Evolutionary conservation across 2,113 vertebrate species (phyloP).

Genomic region (Odocoileus hemionus): DNA sequence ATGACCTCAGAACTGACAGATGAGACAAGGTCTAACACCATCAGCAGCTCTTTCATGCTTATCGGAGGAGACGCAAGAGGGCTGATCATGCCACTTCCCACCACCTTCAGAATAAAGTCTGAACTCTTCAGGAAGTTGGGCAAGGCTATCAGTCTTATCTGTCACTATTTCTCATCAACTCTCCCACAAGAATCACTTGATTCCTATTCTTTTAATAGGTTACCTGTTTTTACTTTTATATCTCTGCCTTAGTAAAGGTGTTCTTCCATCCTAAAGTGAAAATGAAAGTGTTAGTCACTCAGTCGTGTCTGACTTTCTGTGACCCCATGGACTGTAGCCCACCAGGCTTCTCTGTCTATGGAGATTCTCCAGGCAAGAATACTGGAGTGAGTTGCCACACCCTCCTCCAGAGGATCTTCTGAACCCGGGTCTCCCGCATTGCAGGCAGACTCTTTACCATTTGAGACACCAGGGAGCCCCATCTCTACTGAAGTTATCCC

Average conservation of each 20-base stretch:
- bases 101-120: background rate
- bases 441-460: background rate
- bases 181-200: background rate
- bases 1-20: background rate
- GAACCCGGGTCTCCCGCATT: no score
- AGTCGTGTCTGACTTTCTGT: background rate
- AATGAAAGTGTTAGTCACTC: background rate
- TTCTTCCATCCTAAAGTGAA: background rate
- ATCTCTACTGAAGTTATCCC: background rate
- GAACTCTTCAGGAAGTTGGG: background rate
- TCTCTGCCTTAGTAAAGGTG: background rate
- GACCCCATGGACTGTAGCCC: background rate
- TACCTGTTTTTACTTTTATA: background rate
- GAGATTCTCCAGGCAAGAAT: background rate
- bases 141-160: slow-evolving; percentile 20
- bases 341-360: background rate
- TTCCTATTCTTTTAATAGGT: background rate
- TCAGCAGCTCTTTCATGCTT: background rate
- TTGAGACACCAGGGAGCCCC: background rate
- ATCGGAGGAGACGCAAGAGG: background rate
- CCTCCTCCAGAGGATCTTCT: background rate
- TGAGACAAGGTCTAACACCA: background rate
- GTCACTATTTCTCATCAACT: background rate
- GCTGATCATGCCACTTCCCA: background rate
- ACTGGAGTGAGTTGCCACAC: background rate